Conservation (phyloP, 2,888 invertebrate genomes). For the Maniola hyperantus region DNA sequence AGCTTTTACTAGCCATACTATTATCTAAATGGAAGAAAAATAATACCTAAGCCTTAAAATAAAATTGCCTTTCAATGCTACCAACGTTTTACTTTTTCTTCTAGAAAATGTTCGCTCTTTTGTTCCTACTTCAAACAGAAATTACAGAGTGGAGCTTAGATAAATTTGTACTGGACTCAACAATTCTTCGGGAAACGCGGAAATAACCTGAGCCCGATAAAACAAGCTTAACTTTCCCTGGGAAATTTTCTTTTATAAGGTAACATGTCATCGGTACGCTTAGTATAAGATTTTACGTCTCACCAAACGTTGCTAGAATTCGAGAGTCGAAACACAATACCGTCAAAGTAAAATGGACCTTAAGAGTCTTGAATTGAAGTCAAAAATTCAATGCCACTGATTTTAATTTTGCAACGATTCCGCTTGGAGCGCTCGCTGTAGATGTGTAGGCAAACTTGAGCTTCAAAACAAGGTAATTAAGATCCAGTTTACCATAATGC, state of each 20-base stretch:
- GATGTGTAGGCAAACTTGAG: too few species aligned
- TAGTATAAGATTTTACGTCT: constrained; percentile 4
- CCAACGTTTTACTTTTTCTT: constrained; percentile 14
- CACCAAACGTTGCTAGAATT: too few species aligned
- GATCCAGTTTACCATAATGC: too few species aligned
- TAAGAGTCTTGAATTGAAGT: too few species aligned
- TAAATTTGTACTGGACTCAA: constrained; percentile 34
- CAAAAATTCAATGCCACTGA: too few species aligned
- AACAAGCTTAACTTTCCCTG: constrained; percentile 23
- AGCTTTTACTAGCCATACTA: too few species aligned
- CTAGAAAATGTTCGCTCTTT: constrained; percentile 24
- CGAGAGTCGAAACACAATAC: too few species aligned
- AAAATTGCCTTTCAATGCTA: constrained; percentile 17
- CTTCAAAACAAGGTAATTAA: too few species aligned
- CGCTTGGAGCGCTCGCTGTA: too few species aligned
- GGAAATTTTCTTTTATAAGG: constrained; percentile 16
- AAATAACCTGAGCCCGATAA: constrained; percentile 26
- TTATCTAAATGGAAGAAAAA: background rate
- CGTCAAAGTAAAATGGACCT: too few species aligned
- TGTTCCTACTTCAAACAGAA: constrained; percentile 33
- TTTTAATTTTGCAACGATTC: too few species aligned
- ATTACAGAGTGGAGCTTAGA: constrained; percentile 34
- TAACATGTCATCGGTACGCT: constrained; percentile 12
- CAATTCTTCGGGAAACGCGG: constrained; percentile 25
- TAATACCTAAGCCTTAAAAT: background rate